Percentiles rank a stretch among this genome's conserved stretches.
Conservation (phyloP, 1,140 invertebrate species). For the Agraylea sexmaculata region DNA sequence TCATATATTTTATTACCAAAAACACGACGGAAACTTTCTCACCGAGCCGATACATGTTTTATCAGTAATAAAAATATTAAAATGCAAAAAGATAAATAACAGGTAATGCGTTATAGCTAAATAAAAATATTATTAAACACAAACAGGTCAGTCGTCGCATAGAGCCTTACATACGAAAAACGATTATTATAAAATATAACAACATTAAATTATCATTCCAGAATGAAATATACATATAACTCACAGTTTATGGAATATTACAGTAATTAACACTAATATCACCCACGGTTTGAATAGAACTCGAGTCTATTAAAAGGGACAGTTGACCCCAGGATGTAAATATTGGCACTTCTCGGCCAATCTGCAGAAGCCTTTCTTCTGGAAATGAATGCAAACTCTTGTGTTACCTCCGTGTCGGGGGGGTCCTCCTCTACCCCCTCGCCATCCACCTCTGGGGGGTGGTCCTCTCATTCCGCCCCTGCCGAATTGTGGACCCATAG, state of each 20-base stretch:
- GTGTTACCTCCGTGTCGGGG: conserved; percentile 32
- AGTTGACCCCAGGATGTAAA: conserved; percentile 59
- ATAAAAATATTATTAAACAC: too few relatives aligned
- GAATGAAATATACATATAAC: too few relatives aligned
- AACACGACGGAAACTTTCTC: too few relatives aligned
- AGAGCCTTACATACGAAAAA: too few relatives aligned
- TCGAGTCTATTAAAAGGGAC: conserved; percentile 31
- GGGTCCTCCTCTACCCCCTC: conserved; percentile 36
- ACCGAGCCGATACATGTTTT: too few relatives aligned
- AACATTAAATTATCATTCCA: too few relatives aligned
- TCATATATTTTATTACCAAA: too few relatives aligned
- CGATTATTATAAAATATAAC: too few relatives aligned
- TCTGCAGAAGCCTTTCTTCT: conserved; percentile 61
- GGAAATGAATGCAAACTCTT: conserved; percentile 60
- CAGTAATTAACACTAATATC: not conserved
- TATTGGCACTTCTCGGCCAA: conserved; percentile 66
- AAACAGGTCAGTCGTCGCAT: too few relatives aligned
- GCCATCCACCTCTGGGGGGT: conserved; percentile 40
- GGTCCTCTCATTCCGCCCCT: conserved; percentile 33
- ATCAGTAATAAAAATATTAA: too few relatives aligned
- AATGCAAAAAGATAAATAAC: too few relatives aligned
- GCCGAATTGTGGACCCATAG: conserved; percentile 22
- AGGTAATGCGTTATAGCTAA: too few relatives aligned
- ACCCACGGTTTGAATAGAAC: not conserved
- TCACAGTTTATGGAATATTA: not conserved